These are phyloP conservation scores for Dolichopus griseipennis DNA, from an alignment of 2,888 invertebrate species.

Conservation along the genomic window DNA sequence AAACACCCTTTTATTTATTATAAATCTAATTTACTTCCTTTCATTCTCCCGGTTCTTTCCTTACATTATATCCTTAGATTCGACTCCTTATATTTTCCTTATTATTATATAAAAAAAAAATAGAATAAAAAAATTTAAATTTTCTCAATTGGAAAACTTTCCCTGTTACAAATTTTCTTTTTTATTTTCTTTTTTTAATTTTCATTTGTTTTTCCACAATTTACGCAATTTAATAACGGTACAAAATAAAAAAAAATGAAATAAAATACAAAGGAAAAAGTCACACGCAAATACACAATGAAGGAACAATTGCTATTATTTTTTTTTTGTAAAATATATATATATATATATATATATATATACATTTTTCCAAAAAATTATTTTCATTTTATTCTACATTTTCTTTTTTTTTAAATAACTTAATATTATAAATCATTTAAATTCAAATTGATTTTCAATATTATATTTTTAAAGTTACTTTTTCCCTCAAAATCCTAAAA, in stretches of 20 bases:
- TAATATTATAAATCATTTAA: slow-evolving; percentile 6
- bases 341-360: no score
- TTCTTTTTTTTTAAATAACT: background rate
- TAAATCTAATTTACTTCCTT: no score
- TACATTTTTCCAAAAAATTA: no score
- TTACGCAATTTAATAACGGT: background rate
- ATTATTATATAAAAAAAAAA: background rate
- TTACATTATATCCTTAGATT: no score
- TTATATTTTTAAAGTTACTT: background rate
- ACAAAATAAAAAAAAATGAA: background rate
- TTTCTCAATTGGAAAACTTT: slow-evolving; percentile 2
- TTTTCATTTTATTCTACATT: no score
- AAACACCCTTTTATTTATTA: no score
- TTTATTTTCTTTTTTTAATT: background rate
- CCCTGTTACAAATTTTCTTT: background rate
- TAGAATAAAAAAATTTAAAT: background rate
- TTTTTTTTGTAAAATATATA: no score
- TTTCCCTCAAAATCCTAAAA: background rate
- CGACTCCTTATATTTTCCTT: no score
- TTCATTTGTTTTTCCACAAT: background rate
- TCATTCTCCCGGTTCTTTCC: no score
- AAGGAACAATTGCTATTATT: no score
- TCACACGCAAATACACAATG: no score
- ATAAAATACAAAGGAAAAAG: background rate
- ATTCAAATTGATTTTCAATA: background rate